A percentile compares a stretch with the other conserved stretches of the same genome.
Evolutionary conservation across 2,797 vertebrate species (phyloP).

Genomic region (Gallinago nigripennis): DNA sequence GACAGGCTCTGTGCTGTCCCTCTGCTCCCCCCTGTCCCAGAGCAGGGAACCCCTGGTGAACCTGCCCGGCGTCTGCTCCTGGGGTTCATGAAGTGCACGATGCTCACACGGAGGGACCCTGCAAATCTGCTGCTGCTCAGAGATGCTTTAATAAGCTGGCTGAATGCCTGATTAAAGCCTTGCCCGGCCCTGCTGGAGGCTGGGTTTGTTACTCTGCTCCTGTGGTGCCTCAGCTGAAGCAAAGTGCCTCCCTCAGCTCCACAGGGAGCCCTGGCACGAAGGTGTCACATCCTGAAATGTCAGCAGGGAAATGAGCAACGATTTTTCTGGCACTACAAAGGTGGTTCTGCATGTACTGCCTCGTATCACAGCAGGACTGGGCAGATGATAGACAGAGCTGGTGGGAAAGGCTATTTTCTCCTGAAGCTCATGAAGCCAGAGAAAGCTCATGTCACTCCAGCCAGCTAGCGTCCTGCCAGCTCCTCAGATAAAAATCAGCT

Average conservation of each 20-base stretch:
- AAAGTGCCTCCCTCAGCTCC: not conserved
- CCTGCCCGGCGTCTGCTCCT: accelerated
- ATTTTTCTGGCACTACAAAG: conserved; percentile 9
- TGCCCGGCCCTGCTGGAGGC: not conserved
- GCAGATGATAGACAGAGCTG: not conserved
- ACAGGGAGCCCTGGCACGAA: accelerated
- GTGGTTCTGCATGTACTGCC: not conserved
- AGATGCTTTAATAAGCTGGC: not conserved
- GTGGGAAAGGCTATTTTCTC: conserved; percentile 27
- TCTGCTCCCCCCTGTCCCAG: not conserved
- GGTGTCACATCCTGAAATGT: not conserved
- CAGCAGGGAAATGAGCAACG: not conserved
- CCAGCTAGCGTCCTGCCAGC: not conserved
- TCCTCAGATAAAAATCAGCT: not conserved
- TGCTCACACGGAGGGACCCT: not conserved
- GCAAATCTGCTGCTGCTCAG: not conserved
- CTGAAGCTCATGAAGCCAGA: not conserved
- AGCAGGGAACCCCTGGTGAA: accelerated
- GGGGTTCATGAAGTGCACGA: not conserved
- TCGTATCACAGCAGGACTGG: not conserved
- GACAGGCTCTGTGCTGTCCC: not conserved
- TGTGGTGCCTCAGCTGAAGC: not conserved
- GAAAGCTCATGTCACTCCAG: not conserved
- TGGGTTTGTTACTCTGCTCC: not conserved
- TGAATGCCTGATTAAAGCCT: conserved; percentile 18